phyloP scores from a whole-genome alignment of 2,888 invertebrate genomes.

The Eurois occulta region DNA sequence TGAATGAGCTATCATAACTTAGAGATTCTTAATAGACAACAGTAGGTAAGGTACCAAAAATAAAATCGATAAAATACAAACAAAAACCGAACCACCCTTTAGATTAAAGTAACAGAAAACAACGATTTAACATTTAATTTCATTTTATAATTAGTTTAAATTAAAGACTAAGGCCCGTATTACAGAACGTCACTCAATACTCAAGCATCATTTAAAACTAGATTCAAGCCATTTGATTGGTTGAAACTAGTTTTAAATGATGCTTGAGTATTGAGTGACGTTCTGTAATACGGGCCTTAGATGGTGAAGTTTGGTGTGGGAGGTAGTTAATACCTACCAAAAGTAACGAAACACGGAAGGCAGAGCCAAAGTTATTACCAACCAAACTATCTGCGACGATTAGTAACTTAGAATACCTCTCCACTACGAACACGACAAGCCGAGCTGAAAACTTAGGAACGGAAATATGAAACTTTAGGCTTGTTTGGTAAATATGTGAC shows the following conservation, averaged over 20 bases:
- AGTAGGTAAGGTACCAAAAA: background rate
- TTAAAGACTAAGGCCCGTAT: conserved; percentile 42
- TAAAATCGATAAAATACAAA: background rate
- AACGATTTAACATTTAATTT: conserved; percentile 6
- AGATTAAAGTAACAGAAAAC: background rate
- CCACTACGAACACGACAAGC: background rate
- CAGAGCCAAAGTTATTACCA: conserved; percentile 31
- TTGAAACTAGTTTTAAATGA: too few relatives aligned
- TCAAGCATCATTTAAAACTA: too few relatives aligned
- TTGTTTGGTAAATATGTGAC: background rate
- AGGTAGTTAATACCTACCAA: background rate
- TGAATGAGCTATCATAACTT: background rate
- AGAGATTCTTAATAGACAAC: background rate
- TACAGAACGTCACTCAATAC: too few relatives aligned
- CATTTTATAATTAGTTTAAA: conserved; percentile 13
- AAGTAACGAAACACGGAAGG: conserved; percentile 30
- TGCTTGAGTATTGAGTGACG: too few relatives aligned
- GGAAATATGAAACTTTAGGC: background rate
- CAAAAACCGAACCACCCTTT: background rate
- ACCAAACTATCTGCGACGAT: conserved; percentile 30
- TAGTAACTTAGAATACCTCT: conserved; percentile 30
- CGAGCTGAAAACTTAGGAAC: conserved; percentile 1
- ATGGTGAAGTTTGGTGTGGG: conserved; percentile 15
- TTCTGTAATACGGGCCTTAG: too few relatives aligned
- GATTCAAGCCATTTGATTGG: too few relatives aligned